Percentiles rank a stretch among this genome's conserved stretches.
phyloP scores from a whole-genome alignment of 2,888 invertebrate genomes.

The Apomyelois bistriatella region DNA sequence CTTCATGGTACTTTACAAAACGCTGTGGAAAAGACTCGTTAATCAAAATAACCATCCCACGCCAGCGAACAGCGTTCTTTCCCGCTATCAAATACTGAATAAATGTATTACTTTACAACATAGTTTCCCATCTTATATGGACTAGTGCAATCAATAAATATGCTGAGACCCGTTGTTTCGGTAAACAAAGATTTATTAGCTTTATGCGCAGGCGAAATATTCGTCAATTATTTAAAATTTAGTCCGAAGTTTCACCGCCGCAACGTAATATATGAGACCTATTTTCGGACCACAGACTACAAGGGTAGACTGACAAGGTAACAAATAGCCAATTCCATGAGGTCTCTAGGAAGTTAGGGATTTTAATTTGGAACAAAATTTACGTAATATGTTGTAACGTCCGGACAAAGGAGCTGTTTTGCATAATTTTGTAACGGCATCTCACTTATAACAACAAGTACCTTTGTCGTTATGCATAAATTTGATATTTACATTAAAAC shows the following conservation, averaged over 20 bases:
- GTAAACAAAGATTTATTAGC: conserved; percentile 9
- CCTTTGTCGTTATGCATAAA: conserved; percentile 12
- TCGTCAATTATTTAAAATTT: conserved; percentile 19
- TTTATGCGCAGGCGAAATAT: conserved; percentile 13
- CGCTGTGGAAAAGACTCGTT: conserved; percentile 26
- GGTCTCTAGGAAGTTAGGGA: conserved; percentile 33
- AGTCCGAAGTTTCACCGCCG: conserved; percentile 2
- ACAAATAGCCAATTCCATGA: conserved; percentile 45
- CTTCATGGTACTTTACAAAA: conserved; percentile 32
- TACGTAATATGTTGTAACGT: conserved; percentile 26
- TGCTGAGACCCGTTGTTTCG: background rate
- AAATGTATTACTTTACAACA: background rate
- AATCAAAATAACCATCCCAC: conserved; percentile 25
- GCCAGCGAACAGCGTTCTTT: conserved; percentile 6
- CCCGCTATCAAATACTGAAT: conserved; percentile 4
- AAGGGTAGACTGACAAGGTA: conserved; percentile 37
- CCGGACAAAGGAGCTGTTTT: conserved; percentile 25
- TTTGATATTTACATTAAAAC: conserved; percentile 6
- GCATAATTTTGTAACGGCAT: conserved; percentile 28
- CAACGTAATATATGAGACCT: conserved; percentile 25
- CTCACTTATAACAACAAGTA: conserved; percentile 14
- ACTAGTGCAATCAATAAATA: conserved; percentile 8
- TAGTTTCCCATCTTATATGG: background rate
- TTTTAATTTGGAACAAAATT: conserved; percentile 25
- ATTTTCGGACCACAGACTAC: conserved; percentile 18